Evolutionary conservation across 23 tunicate species (phyloP), one percentile per base, ranked within the genome.

Genomic region (Clavelina lepadiformis): DNA sequence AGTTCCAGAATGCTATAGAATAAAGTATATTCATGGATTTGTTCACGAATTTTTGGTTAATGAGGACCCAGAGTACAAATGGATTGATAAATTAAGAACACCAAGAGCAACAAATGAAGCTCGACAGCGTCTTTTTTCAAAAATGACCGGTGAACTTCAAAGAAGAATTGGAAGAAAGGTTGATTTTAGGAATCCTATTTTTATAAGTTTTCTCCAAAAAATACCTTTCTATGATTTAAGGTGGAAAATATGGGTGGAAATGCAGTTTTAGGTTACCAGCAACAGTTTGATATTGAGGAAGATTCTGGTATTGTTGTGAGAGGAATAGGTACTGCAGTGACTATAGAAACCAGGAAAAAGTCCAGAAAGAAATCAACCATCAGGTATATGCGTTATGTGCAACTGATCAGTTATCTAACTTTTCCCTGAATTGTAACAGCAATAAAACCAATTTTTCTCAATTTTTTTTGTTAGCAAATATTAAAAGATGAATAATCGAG

Each of bases 31-130:
- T 31, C 87, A 79, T 34, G 96, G 96, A 11, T 80, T 87, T 53
- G 79, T 87, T 7, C 53, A 75, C 35, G 96, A 80, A 13, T 73
- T 87, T 1, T 28, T 87, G 0, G 80, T 74, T 8, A 67, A 61
- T 24, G 96, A 87, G 38, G 96, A 87, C 74, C 96, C 96, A 5
- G 86, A 78, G 45, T 87, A 87, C 46, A 75, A 79, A 47, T 87
- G 96, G 96, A 87, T 87, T 0, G 96, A 87, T 29, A 79, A 80
- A 61, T 26, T 87, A 46, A 38, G 96, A 49, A 79, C 96, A 3
- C 96, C 96, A 0, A 73, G 96, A 37, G 86, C 96, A 29, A 63
- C 96, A 4, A 87, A 87, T 53, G 96, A 87, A 74, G 96, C 96
- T 29, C 38, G 96, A 44, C 96, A 87, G 35, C 62, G 96, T 36